Evolutionary conservation across 2,113 vertebrate genomes (phyloP).

Genomic region (Eptatretus burgeri): DNA sequence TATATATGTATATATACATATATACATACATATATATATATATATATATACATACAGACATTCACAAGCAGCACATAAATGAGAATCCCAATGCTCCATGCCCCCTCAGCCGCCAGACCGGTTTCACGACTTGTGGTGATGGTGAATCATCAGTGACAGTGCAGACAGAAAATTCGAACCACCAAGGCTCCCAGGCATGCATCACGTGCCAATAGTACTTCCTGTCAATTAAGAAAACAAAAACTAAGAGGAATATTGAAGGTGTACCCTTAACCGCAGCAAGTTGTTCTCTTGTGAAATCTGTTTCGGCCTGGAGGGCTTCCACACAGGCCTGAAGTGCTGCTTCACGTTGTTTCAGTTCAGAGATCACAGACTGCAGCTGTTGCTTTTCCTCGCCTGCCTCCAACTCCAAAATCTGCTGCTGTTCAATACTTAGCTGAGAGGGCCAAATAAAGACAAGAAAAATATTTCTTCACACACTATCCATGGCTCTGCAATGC

Average conservation of each 20-base stretch:
- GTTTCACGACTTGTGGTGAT: too few relatives aligned
- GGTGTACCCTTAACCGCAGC: constrained; percentile 59
- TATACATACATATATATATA: too few relatives aligned
- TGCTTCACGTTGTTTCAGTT: constrained; percentile 96
- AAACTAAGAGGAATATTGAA: background rate
- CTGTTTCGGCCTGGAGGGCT: constrained; percentile 84
- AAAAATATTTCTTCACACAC: too few relatives aligned
- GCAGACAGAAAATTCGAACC: too few relatives aligned
- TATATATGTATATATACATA: too few relatives aligned
- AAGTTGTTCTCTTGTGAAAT: constrained; percentile 87
- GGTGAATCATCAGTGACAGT: too few relatives aligned
- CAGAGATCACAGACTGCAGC: constrained; percentile 57
- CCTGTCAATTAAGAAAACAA: background rate
- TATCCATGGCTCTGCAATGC: too few relatives aligned
- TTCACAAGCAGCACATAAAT: too few relatives aligned
- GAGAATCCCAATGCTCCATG: too few relatives aligned
- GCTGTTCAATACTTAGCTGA: constrained; percentile 36
- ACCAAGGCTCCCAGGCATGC: too few relatives aligned
- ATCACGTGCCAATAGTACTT: background rate
- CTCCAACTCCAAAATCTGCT: constrained; percentile 75
- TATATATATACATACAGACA: too few relatives aligned
- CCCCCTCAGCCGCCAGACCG: too few relatives aligned
- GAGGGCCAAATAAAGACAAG: background rate
- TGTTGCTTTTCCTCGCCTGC: constrained; percentile 60
- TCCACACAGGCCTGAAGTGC: constrained; percentile 89